Evolutionary conservation across 2,888 invertebrate species (phyloP).

Genomic region (Onthophagus sagittarius): DNA sequence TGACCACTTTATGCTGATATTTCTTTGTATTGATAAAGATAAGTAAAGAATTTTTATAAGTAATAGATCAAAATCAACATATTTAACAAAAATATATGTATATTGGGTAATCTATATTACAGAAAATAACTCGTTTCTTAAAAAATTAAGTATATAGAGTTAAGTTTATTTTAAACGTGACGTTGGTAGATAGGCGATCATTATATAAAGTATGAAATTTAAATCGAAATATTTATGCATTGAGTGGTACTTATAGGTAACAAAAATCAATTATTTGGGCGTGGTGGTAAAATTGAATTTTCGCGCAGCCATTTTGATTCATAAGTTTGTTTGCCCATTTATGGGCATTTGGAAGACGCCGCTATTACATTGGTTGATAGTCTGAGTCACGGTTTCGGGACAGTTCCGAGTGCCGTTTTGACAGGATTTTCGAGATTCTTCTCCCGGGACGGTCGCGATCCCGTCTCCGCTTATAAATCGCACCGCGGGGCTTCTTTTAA

Average conservation of each 20-base stretch:
- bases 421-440: slow-evolving; percentile 2
- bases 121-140: too few species aligned
- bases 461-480: not conserved
- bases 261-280: slow-evolving; percentile 32
- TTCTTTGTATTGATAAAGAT: too few species aligned
- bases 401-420: slow-evolving; percentile 13
- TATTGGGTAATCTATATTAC: too few species aligned
- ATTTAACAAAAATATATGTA: too few species aligned
- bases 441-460: not conserved
- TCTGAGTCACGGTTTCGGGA: slow-evolving; percentile 31
- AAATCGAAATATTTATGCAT: not conserved
- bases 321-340: slow-evolving; percentile 52
- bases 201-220: too few species aligned
- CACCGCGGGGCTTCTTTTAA: not conserved
- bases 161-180: too few species aligned
- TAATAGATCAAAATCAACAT: too few species aligned
- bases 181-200: too few species aligned
- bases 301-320: slow-evolving; percentile 43
- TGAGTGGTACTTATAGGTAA: not conserved
- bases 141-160: too few species aligned
- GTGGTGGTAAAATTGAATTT: slow-evolving; percentile 46
- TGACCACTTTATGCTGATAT: too few species aligned
- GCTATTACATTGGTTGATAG: slow-evolving; percentile 55
- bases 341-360: slow-evolving; percentile 60
- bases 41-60: too few species aligned